Percentiles rank a stretch among this genome's conserved stretches.
Conservation (phyloP, 92 coral and sea anemone genomes). For the Zoanthus gigantus region DNA sequence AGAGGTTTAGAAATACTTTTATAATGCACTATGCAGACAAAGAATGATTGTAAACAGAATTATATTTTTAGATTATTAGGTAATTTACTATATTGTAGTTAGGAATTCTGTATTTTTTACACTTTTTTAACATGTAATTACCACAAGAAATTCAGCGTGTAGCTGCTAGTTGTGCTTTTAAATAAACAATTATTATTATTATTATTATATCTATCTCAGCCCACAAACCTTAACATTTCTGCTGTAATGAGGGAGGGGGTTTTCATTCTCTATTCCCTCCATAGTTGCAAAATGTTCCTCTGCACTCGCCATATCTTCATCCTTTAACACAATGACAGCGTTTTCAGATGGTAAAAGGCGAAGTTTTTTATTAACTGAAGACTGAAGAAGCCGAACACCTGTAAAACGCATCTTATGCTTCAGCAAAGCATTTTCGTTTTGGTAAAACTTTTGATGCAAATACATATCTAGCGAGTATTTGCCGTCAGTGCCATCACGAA, state of each 20-base stretch:
- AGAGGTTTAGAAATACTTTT: no score
- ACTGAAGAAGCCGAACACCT: slow-evolving; percentile 84
- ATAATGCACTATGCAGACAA: no score
- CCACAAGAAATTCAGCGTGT: no score
- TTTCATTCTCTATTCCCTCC: slow-evolving; percentile 60
- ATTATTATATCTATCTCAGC: not conserved
- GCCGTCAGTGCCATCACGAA: slow-evolving; percentile 61
- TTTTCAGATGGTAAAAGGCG: slow-evolving; percentile 92
- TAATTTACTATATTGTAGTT: no score
- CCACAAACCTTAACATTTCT: slow-evolving; percentile 60
- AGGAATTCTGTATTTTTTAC: no score
- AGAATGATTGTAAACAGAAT: no score
- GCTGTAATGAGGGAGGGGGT: slow-evolving; percentile 73
- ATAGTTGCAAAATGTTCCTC: slow-evolving; percentile 35
- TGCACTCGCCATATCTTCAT: slow-evolving; percentile 12
- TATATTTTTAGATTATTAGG: no score
- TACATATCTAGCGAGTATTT: slow-evolving; percentile 83
- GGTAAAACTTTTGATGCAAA: slow-evolving; percentile 90
- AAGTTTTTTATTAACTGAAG: slow-evolving; percentile 58
- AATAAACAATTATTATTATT: no score
- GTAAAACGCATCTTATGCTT: slow-evolving; percentile 80
- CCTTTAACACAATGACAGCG: slow-evolving; percentile 75
- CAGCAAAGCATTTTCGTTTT: slow-evolving; percentile 55
- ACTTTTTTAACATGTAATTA: no score
- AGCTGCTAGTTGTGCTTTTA: no score